Evolutionary conservation across 2,888 invertebrate species (phyloP), one percentile per base, ranked within the genome.

Genomic region (Oxyteleia sp.): DNA sequence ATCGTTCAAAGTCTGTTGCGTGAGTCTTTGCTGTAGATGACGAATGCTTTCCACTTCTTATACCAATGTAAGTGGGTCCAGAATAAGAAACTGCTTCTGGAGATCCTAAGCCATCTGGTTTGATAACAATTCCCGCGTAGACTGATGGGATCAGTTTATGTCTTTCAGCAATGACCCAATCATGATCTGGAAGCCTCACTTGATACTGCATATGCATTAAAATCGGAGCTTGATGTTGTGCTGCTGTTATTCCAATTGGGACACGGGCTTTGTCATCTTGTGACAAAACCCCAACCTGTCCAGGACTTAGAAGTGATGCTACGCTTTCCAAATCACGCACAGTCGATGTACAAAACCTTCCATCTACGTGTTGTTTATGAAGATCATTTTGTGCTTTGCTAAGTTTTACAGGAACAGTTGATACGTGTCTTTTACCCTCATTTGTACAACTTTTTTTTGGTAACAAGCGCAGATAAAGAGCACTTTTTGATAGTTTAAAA

Each of bases 21-120:
- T 91, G 91, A 15, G 86, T 82, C 26, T 59, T 53, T 26, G 91
- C 89, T 18, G 86, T 89, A 8, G 87, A 88, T 11, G 84, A 85
- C 41, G 82, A 85, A 71, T 91, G 90, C 72, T 91, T 91, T 2
- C 87, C 89, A 64, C 86, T 87, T 11, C 90, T 45, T 11, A 92
- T 89, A 7, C 92, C 90, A 45, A 94, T 87, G 86, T 92, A 93
- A 63, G 93, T 94, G 66, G 93, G 93, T n/a, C 93, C 94, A 72
- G 86, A 88, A 79, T 92, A 92, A 47, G 87, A 64, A 20, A 93
- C 91, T 68, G 91, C 91, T 87, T 91, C 72, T 75, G 87, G 85
- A 53, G 84, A 81, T 66, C 91, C 90, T 80, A 87, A 45, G 38
- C 74, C 81, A 80, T 90, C 82, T 13, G 49, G 26, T 47, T 87